Conservation (phyloP, 1,140 invertebrate genomes). For the Macrosteles quadrilineatus region DNA sequence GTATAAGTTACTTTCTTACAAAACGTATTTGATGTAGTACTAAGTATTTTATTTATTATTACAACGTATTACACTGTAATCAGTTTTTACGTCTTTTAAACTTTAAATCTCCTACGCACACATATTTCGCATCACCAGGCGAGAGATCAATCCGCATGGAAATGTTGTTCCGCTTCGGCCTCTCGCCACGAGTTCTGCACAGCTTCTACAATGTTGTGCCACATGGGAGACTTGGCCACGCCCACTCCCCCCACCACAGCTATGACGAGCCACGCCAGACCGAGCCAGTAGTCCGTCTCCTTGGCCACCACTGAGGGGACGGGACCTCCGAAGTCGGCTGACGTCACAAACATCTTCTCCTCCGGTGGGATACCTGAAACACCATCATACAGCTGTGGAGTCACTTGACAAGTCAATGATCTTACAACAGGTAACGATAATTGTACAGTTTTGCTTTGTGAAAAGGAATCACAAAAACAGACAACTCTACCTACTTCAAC, state of each 20-base stretch:
- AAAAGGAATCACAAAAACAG: too few species aligned
- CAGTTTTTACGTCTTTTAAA: too few species aligned
- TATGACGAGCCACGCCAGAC: conserved; percentile 85
- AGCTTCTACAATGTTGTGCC: conserved; percentile 78
- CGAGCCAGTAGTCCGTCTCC: conserved; percentile 79
- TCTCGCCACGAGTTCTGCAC: conserved; percentile 88
- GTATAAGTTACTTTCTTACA: too few species aligned
- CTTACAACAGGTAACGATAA: too few species aligned
- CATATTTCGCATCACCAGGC: too few species aligned
- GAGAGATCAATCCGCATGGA: conserved; percentile 58
- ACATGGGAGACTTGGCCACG: conserved; percentile 74
- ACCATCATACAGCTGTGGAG: not conserved
- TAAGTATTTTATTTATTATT: too few species aligned
- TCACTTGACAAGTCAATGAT: too few species aligned
- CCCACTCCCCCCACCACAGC: conserved; percentile 73
- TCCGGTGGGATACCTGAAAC: conserved; percentile 60
- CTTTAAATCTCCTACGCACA: too few species aligned
- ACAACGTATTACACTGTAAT: too few species aligned
- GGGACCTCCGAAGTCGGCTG: conserved; percentile 77
- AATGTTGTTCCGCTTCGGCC: conserved; percentile 80
- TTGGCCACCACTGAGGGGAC: conserved; percentile 69
- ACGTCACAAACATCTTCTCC: conserved; percentile 67
- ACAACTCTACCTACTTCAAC: too few species aligned
- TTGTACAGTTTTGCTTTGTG: too few species aligned
- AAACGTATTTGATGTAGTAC: too few species aligned